Evolutionary conservation across 2,113 vertebrate genomes (phyloP).

Genomic region (Cinclus cinclus): DNA sequence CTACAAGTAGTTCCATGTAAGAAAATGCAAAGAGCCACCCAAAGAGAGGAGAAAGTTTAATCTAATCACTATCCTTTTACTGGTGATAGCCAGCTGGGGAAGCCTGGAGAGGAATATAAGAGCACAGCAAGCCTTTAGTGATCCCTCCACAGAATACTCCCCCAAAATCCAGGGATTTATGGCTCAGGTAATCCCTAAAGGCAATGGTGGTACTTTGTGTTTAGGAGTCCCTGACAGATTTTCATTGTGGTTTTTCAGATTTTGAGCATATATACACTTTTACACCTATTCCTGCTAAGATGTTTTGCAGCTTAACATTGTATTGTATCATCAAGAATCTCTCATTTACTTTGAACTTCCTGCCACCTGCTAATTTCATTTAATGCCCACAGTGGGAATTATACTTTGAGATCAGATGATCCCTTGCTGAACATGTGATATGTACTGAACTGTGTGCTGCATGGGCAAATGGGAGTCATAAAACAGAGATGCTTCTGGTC

Average conservation of each 20-base stretch:
- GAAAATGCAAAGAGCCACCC: not conserved
- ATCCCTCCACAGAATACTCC: not conserved
- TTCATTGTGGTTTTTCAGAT: not conserved
- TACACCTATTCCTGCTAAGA: not conserved
- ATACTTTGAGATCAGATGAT: not conserved
- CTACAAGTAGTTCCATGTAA: not conserved
- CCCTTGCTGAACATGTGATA: not conserved
- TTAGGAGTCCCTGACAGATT: not conserved
- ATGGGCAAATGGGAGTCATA: not conserved
- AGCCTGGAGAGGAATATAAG: not conserved
- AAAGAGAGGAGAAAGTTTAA: not conserved
- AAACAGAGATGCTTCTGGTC: not conserved
- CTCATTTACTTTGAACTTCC: not conserved
- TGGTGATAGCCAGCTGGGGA: not conserved
- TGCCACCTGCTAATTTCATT: not conserved
- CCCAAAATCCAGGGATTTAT: not conserved
- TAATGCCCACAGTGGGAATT: not conserved
- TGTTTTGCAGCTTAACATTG: not conserved
- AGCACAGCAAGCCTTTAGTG: not conserved
- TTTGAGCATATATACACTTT: not conserved
- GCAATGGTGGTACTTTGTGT: not conserved
- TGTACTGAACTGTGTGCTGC: not conserved
- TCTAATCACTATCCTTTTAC: not conserved
- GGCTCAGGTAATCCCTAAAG: not conserved
- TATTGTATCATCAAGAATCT: not conserved